Evolutionary conservation across 2,797 vertebrate species (phyloP), one percentile per base, ranked within the genome.

Genomic region (Channallabes apus): DNA sequence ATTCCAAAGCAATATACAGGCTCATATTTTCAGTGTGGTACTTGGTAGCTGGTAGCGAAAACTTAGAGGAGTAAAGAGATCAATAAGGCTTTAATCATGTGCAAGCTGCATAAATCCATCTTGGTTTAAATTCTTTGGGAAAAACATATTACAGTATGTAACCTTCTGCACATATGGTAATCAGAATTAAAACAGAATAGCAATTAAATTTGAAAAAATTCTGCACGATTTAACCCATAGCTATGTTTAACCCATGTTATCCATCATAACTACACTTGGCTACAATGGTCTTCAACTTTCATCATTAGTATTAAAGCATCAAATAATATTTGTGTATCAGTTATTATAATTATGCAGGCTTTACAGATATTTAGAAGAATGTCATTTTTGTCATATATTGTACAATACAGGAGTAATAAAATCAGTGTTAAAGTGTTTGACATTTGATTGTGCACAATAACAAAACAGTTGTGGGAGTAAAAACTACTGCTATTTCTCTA

Each of bases 151-250:
- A n/a, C n/a, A n/a, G n/a, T n/a, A n/a, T n/a, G n/a, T n/a, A n/a
- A n/a, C n/a, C n/a, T n/a, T n/a, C n/a, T n/a, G 20, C 67, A 32
- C 32, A 32, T 32, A 32, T 32, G 32, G 32, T 32, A 1, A 32
- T 32, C 32, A 51, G n/a, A 71, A 51, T n/a, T 11, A 72, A n/a
- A 11, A 46, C 15, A 46, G 38, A 46, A 14, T 80, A 87, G 91
- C 38, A 84, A 91, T 87, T 46, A 72, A 72, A 72, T 51, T 0
- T 1, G 12, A 41, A 46, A 72, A 6, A 24, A 72, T 7, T 46
- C 69, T 46, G 38, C 38, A 38, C 6, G 6, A 72, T 22, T 71
- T 11, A 11, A 71, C 4, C 22, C n/a, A 46, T 24, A 41, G 7
- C 3, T 71, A 11, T 38, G 41, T 17, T n/a, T n/a, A n/a, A n/a